Base-by-base conservation (phyloP, 92 coral and sea anemone species). In the Hydrozoanthus gracilis region DNA sequence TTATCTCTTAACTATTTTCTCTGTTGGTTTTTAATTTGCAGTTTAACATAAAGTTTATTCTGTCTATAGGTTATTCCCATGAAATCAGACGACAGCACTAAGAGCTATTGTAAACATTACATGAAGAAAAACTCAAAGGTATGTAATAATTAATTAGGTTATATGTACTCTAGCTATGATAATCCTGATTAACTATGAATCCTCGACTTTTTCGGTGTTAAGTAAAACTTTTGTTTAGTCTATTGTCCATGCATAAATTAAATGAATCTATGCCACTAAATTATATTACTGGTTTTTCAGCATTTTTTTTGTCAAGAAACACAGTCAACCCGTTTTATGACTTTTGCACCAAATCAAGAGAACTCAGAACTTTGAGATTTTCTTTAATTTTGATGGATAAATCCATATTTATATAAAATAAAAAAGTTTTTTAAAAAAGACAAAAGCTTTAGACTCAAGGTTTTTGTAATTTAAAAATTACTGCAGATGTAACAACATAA, bases 401-500 rank as follows among this genome's bases (percentile, higher is more conserved):
- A 54, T 54, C 60, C 60, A 54, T 54, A 54, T 54, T 54, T 54
- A 2, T 54, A 0, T 54, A 54, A 69, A 4, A 67, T 67, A n/a
- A 3, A 67, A 2, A 67, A 67, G 18, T 67, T 64, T 64, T 64
- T 11, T 12, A 4, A n/a, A n/a, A 64, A 5, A n/a, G 70, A n/a
- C 70, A 12, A 64, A 54, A 13, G 20, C 0, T 16, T 64, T 64
- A 64, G 17, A 51, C 44, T 16, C 76, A 55, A 84, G 50, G 8
- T 2, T 51, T 58, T 72, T 72, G 79, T 84, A 72, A 46, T 47
- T 49, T 15, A 51, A 51, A 64, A 71, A 68, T 58, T 71, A 71
- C 61, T 13, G 79, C 88, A 27, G 64, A 84, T 74, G 87, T 83
- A 61, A 39, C 60, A 54, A 54, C 60, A 54, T 54, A 54, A 52